These are phyloP conservation scores for Ectemnius continuus DNA, from an alignment of 2,888 invertebrate genomes.

Conservation along the genomic window DNA sequence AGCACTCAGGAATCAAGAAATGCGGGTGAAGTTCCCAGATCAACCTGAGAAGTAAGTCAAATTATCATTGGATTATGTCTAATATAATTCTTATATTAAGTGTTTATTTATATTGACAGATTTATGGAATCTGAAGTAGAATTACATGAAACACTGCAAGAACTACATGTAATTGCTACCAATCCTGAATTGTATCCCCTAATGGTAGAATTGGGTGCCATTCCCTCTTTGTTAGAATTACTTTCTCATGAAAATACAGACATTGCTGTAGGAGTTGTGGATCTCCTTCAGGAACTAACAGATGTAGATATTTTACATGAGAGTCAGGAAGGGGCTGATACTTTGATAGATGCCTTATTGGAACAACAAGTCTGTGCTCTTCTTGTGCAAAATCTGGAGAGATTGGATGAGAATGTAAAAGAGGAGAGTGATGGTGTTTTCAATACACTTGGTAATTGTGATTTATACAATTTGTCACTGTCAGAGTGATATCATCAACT, in stretches of 20 bases:
- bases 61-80: background rate
- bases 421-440: slow-evolving; percentile 98
- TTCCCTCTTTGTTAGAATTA: slow-evolving; percentile 94
- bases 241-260: slow-evolving; percentile 98
- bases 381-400: slow-evolving; percentile 94
- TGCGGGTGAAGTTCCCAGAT: slow-evolving; percentile 98
- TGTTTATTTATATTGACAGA: slow-evolving; percentile 71
- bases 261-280: slow-evolving; percentile 89
- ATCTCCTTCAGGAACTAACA: slow-evolving; percentile 90
- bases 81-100: background rate
- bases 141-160: slow-evolving; percentile 91
- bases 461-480: slow-evolving; percentile 4
- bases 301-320: slow-evolving; percentile 98
- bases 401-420: slow-evolving; percentile 94
- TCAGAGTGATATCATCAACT: too few relatives aligned
- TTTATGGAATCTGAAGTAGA: slow-evolving; percentile 99
- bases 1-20: slow-evolving; percentile 95
- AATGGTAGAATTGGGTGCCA: slow-evolving; percentile 92
- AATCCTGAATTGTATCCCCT: slow-evolving; percentile 96
- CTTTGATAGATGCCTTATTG: slow-evolving; percentile 91
- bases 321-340: slow-evolving; percentile 93
- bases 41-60: slow-evolving; percentile 89
- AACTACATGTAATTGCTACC: slow-evolving; percentile 95
- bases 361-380: slow-evolving; percentile 94
- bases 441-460: slow-evolving; percentile 87